Evolutionary conservation across 2,113 vertebrate species (phyloP), one percentile per base, ranked within the genome.

Genomic region (human): DNA sequence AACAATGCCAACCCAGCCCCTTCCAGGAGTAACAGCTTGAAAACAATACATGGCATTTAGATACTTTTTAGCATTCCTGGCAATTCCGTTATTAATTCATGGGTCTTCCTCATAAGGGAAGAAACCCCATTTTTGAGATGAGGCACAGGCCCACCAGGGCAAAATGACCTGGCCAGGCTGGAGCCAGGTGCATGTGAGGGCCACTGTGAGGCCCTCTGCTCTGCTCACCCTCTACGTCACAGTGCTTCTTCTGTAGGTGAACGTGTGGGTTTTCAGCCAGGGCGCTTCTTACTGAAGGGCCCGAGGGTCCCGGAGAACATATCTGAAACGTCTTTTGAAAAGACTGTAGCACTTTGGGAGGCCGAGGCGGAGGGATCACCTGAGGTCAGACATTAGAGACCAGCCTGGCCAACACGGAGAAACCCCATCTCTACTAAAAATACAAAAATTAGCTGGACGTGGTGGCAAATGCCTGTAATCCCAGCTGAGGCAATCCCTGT

Each of bases 1-100:
- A 98, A 96, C 80, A 96, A 95, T 70, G 82, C 89, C 0, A 93
- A 78, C 66, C 78, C 73, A 93, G 81, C 80, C 89, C 93, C 94
- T 72, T 76, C 64, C 48, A 96, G 83, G 80, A 94, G 38, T 1
- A 52, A 55, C 20, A 57, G 83, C 61, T 32, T 40, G 57, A 43
- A 87, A 94, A 96, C 89, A 90, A 95, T 8, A 45, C 57, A 25
- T 0, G 0, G 79, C 25, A 52, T 45, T 13, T 12, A 84, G 43
- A 57, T 8, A 8, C n/a, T n/a, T 66, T 66, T 68, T 10, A 66
- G 55, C 25, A 70, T 68, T 93, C 14, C 23, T n/a, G 48, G 78
- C 11, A 59, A 84, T 27, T n/a, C 12, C 43, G 68, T 84, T 87
- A 35, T 70, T 76, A 93, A 90, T 55, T 91, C 68, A 73, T 32